Base-by-base conservation (phyloP, 2,797 vertebrate genomes). In the Tokudaia tokunoshimensis region DNA sequence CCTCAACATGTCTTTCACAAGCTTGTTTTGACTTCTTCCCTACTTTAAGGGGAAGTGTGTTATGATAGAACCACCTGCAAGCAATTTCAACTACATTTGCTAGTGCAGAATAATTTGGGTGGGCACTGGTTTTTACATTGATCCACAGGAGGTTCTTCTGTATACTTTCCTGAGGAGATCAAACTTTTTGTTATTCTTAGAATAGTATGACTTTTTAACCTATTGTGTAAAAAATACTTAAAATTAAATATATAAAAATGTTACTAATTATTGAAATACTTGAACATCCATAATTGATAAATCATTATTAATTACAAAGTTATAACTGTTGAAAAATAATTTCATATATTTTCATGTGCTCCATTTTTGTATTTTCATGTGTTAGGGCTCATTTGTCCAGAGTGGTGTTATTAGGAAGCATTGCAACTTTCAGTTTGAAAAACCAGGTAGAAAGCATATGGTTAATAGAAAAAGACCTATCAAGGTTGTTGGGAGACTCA, bases 241-340 rank as follows among this genome's bases (percentile, higher is more conserved):
- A 74, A 92, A n/a, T 26, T 37, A 44, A 89, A 55, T 83, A 3
- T 52, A 70, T 65, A 29, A 74, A 94, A 29, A 65, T 59, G 13
- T 70, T 85, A 63, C 22, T 57, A 91, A 22, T 63, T 84, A 76
- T 72, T 59, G 84, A 90, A 67, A 89, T 80, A 79, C 44, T 24
- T 15, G 1, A 93, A 72, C 3, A 76, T 74, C 34, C 52, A 72
- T 19, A 4, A 59, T 67, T 10, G 80, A 17, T 92, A 91, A 61
- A 94, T 34, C 74, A 57, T 70, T 67, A 82, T 89, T 81, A 91
- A 93, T 89, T 50, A 63, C 7, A 87, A 57, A 8, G 6, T 55
- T 75, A 19, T 34, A n/a, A 7, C 8, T 52, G 26, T 44, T 61
- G 6, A 78, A 0, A 93, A 59, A 1, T 78, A 59, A 17, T 78